Base-by-base conservation (phyloP, 2,113 vertebrate species). In the Bolborhynchus lineola region DNA sequence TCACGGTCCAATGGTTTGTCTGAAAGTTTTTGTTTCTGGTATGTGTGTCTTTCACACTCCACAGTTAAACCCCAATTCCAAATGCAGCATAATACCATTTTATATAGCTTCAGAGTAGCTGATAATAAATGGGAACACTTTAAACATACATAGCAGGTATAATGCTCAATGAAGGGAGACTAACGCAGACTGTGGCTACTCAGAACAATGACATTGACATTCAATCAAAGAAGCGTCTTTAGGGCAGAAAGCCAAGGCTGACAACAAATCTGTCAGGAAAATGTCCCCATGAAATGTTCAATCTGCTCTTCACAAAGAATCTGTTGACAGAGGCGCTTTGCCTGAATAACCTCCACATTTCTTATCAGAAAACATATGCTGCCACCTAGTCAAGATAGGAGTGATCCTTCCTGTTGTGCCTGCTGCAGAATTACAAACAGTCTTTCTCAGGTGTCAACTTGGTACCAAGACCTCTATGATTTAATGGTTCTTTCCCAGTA, bases 231-330 rank as follows among this genome's bases (percentile, higher is more conserved):
- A 59, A 91, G 44, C 49, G 6, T 80, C 41, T 97, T 95, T 53
- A 97, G 95, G 90, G 91, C 64, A 84, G 21, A 71, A 91, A 97
- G 92, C 76, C 74, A 95, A 95, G 64, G 91, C 52, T 70, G 71
- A 90, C 90, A 96, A 69, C 93, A 87, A 95, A 92, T 92, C 93
- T 95, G 91, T 94, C 78, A 95, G n/a, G 67, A 86, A 95, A 91
- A 97, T 44, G 57, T 90, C 90, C 88, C 84, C 86, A 93, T 97
- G 92, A 97, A 97, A 95, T 95, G 93, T 95, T 97, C 89, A 97
- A 92, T 95, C 95, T 97, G 93, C 90, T 96, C 75, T 90, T 96
- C 93, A 93, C 85, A 95, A 96, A 96, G 72, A 95, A 82, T 92
- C 93, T 97, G 82, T 96, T 97, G 85, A 96, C 92, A 78, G 90